Evolutionary conservation across 30 jellyfish, hydroid and myxozoan species (phyloP), one percentile per base, ranked within the genome.

Genomic region (Chrysaora quinquecirrha): DNA sequence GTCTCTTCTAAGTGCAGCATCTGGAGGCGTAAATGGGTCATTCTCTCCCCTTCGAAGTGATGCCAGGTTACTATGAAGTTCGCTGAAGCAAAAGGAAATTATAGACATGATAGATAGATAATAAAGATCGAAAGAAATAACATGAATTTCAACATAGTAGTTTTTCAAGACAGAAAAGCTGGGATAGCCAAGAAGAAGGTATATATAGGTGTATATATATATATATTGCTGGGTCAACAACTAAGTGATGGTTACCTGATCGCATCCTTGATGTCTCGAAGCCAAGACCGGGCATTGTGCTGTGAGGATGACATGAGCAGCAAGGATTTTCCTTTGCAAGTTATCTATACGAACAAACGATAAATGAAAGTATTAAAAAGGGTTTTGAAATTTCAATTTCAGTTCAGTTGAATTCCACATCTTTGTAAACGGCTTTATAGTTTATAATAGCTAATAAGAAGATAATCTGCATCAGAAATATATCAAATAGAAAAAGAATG

Each of bases 21-120:
- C 92, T 0, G 92, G 92, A 34, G 92, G 87, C 0, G 87, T 72
- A 58, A 71, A 72, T 56, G 94, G 87, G 54, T 83, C 94, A 32
- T 71, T 83, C 0, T 84, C 98, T 7, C 85, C 90, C 38, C 98
- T 73, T 43, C 88, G 84, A 69, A 91, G 73, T 3, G 98, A 91
- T 28, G 98, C 94, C 25, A 91, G 75, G 64, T 91, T 91, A 1
- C 91, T 54, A 62, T 91, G 98, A 24, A 91, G 91, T 74, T 91
- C 96, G 56, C 98, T 91, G 30, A 1, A 76, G 50, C 9, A 78
- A 49, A 50, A 11, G 32, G n/a, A n/a, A n/a, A n/a, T n/a, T n/a
- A n/a, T n/a, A n/a, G n/a, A n/a, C n/a, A n/a, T n/a, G n/a, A n/a
- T n/a, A n/a, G n/a, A n/a, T n/a, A n/a, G n/a, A n/a, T n/a, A n/a